Conservation (phyloP, 2,888 invertebrate species). For the Papilio protenor region DNA sequence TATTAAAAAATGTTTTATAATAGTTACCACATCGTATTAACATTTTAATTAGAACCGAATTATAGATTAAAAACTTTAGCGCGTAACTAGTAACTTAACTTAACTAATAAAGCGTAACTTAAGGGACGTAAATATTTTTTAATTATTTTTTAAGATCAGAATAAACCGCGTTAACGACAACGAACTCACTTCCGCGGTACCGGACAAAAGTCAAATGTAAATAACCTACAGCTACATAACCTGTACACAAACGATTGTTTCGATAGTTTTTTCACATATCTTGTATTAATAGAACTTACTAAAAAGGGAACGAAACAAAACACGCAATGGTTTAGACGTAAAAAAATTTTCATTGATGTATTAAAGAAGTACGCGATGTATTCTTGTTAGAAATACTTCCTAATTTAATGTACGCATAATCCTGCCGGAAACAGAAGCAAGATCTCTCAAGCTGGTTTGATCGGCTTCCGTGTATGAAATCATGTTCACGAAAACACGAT, state of each 20-base stretch:
- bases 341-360: slow-evolving; percentile 46
- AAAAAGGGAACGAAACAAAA: slow-evolving; percentile 47
- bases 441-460: slow-evolving; percentile 65
- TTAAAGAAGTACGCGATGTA: slow-evolving; percentile 73
- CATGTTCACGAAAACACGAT: slow-evolving; percentile 61
- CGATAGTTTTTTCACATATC: slow-evolving; percentile 57
- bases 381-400: slow-evolving; percentile 74
- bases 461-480: slow-evolving; percentile 76
- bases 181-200: slow-evolving; percentile 75
- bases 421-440: slow-evolving; percentile 72
- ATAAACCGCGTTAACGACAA: slow-evolving; percentile 70
- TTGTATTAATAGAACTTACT: slow-evolving; percentile 51
- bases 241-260: slow-evolving; percentile 61
- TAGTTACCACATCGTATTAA: no score
- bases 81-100: no score
- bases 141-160: slow-evolving; percentile 48
- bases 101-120: no score
- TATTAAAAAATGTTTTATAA: no score
- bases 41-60: neutral
- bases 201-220: slow-evolving; percentile 82
- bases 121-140: neutral
- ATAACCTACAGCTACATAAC: slow-evolving; percentile 74
- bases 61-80: neutral
- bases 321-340: slow-evolving; percentile 59
- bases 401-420: slow-evolving; percentile 70